Conservation (phyloP, 2,113 vertebrate species). For the Paramisgurnus dabryanus region DNA sequence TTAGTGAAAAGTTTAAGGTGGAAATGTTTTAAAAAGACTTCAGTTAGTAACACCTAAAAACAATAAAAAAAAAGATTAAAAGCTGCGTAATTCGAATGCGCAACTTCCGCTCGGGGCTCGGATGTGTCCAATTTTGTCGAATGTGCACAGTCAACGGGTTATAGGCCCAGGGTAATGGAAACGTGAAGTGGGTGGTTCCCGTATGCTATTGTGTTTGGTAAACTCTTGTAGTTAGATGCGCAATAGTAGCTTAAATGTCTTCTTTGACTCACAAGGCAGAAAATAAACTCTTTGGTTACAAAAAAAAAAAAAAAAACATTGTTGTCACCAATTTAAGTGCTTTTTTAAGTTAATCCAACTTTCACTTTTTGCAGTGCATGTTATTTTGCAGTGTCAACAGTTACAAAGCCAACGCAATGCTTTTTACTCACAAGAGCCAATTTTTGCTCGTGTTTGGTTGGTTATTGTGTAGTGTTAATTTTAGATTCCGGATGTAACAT, state of each 20-base stretch:
- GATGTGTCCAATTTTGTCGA: slow-evolving; percentile 25
- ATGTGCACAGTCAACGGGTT: slow-evolving; percentile 10
- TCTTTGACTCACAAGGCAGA: slow-evolving; percentile 7
- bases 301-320: too few relatives aligned
- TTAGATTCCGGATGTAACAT: neutral
- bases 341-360: too few relatives aligned
- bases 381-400: too few relatives aligned
- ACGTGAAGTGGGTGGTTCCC: slow-evolving; percentile 3
- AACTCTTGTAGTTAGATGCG: slow-evolving; percentile 1
- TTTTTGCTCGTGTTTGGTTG: too few relatives aligned
- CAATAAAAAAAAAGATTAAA: neutral
- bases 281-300: slow-evolving; percentile 22
- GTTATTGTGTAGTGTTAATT: too few relatives aligned
- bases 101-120: slow-evolving; percentile 12
- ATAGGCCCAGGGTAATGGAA: slow-evolving; percentile 36
- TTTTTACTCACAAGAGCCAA: too few relatives aligned
- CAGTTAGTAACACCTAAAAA: too few relatives aligned
- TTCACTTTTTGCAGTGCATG: too few relatives aligned
- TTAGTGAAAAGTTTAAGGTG: too few relatives aligned
- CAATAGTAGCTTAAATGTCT: slow-evolving; percentile 8
- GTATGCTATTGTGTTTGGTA: slow-evolving; percentile 21
- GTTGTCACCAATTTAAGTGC: too few relatives aligned
- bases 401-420: too few relatives aligned
- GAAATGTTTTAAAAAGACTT: too few relatives aligned
- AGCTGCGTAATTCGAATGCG: slow-evolving; percentile 25